Conservation (phyloP, 92 coral and sea anemone species). For the Palythoa grandiflora region DNA sequence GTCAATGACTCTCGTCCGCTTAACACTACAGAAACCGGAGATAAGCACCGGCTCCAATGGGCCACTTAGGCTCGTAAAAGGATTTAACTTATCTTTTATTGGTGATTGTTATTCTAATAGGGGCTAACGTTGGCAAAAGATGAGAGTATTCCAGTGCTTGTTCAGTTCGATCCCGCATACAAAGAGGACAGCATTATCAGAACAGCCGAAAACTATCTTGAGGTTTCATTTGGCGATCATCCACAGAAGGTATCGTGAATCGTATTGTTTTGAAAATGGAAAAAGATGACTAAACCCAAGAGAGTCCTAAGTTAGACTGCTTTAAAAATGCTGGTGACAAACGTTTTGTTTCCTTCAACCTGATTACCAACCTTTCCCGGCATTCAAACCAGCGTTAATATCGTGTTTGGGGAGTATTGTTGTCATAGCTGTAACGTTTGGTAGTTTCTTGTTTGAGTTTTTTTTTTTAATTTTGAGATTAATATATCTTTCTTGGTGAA, state of each 20-base stretch:
- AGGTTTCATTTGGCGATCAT: conserved; percentile 87
- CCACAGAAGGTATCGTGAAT: conserved; percentile 78
- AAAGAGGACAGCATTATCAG: conserved; percentile 89
- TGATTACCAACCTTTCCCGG: too few species aligned
- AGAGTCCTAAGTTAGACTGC: neutral
- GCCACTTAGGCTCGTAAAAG: too few species aligned
- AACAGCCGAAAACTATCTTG: conserved; percentile 84
- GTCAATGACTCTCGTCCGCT: too few species aligned
- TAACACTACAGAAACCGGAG: too few species aligned
- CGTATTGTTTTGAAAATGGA: neutral
- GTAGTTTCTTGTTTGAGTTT: too few species aligned
- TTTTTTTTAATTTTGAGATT: too few species aligned
- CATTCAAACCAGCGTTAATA: too few species aligned
- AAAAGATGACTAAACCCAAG: neutral
- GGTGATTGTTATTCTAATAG: conserved; percentile 43
- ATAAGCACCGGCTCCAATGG: too few species aligned
- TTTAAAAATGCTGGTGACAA: neutral
- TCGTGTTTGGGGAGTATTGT: too few species aligned
- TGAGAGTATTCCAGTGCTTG: conserved; percentile 87
- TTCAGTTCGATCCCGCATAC: conserved; percentile 97
- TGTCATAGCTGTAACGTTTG: too few species aligned
- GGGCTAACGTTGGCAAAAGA: conserved; percentile 80
- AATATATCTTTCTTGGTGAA: too few species aligned
- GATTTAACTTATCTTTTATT: neutral
- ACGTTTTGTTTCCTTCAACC: too few species aligned